A percentile compares a stretch with the other conserved stretches of the same genome.
phyloP scores from a whole-genome alignment of 2,113 vertebrate genomes.

The Cercocebus atys region DNA sequence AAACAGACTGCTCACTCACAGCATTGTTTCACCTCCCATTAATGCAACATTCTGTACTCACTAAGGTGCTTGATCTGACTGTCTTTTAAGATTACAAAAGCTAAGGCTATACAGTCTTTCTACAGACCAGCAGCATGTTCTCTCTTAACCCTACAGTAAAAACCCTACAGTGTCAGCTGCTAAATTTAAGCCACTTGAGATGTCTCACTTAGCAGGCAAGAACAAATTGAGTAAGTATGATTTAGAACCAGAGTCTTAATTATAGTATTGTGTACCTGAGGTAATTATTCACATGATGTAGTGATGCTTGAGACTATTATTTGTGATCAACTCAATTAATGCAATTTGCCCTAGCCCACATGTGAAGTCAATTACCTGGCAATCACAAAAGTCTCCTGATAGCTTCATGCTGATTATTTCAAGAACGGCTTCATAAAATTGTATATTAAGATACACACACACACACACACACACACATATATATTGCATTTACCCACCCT shows the following conservation, averaged over 20 bases:
- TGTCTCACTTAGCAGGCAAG: constrained; percentile 47
- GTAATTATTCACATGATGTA: constrained; percentile 47
- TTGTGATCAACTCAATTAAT: constrained; percentile 62
- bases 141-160: background rate
- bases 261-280: background rate
- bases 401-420: background rate
- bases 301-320: constrained; percentile 48
- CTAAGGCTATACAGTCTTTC: background rate
- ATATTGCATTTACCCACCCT: background rate
- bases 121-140: background rate
- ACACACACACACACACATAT: background rate
- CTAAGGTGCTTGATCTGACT: background rate
- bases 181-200: constrained; percentile 45
- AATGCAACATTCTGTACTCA: background rate
- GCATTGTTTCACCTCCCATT: background rate
- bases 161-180: background rate
- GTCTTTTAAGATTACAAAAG: background rate
- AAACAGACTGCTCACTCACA: background rate
- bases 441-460: background rate
- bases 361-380: constrained; percentile 42
- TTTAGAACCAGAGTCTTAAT: constrained; percentile 49
- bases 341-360: constrained; percentile 13
- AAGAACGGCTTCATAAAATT: background rate
- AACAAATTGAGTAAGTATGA: constrained; percentile 14
- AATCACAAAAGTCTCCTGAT: constrained; percentile 27